Evolutionary conservation across 2,113 vertebrate genomes (phyloP), one percentile per base, ranked within the genome.

Genomic region (Dermatemys mawii): DNA sequence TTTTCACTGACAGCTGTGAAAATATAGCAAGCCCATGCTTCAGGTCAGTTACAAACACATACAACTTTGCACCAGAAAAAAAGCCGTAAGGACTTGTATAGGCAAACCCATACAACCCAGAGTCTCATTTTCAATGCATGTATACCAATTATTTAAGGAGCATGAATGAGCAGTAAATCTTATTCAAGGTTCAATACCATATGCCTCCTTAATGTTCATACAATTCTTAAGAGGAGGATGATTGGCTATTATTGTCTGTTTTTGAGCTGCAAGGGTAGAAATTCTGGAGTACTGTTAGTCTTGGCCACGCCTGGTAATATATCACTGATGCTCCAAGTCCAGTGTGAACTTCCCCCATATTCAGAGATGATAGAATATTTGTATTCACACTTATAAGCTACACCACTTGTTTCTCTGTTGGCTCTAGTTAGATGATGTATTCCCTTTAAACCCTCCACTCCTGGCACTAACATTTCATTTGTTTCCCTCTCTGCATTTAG

Each of bases 181-280:
- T n/a, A n/a, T 22, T 4, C 8, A 70, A 21, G n/a, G 35, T 22
- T 70, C 17, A 38, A 67, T 44, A 35, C 38, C 82, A 81, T 81
- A 81, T 41, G 27, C 13, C 27, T 70, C 9, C 6, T 79, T 24
- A 50, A 6, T 3, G 48, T 26, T 93, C 84, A 41, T 11, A 41
- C 46, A 88, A 49, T 67, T 87, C 49, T 70, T 94, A 84, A 91
- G 91, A 83, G 76, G 94, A 85, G 86, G 70, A 38, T 89, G 79
- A 90, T 76, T 90, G 86, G 32, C 86, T 75, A 22, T 50, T 73
- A 76, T 21, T 10, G 3, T 32, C 46, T 88, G 93, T 88, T 88
- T 86, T 85, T 80, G 90, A 32, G 70, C 38, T 27, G 29, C 86
- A 86, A 90, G 92, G 17, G 93, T 0, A 27, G 1, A 54, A 6